Base-by-base conservation (phyloP, 2,888 invertebrate species). In the Coelinius sp. region DNA sequence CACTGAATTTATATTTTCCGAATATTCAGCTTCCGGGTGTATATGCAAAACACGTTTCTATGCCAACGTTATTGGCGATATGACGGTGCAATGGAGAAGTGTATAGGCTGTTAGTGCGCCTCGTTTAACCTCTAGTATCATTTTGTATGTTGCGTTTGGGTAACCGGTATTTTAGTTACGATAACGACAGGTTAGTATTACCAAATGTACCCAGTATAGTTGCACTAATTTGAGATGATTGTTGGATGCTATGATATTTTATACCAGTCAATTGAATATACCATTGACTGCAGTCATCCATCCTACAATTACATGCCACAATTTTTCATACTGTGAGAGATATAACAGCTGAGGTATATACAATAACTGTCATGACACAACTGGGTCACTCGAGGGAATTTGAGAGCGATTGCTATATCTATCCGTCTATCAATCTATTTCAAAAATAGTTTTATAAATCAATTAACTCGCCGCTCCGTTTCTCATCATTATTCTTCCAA, bases 21-120 rank as follows among this genome's bases (percentile, higher is more conserved):
- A 73, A 74, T 74, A 70, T 73, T 73, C 74, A 70, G 63, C 70
- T 68, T 72, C 69, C 68, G 63, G 49, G 66, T 63, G 63, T 63
- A 63, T 66, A 75, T 70, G 73, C 70, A 68, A 65, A 73, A 67
- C 68, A 70, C 68, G 68, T 70, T 73, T 71, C 72, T 52, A 63
- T 63, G 41, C 63, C 38, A 41, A 63, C 63, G 38, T 41, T 63
- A 63, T 63, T 63, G 63, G 14, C 59, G 63, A 63, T 63, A 63
- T 63, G 63, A 41, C 24, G 24, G n/a, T 63, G 24, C 41, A 20
- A 49, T 24, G 38, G 14, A 63, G 38, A 41, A 63, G 44, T 63
- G 59, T 63, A n/a, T 56, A 8, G 46, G 22, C 41, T 22, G 63
- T 63, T 63, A 63, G 63, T 63, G 63, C 41, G 63, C 63, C 38